Evolutionary conservation across 2,797 vertebrate genomes (phyloP).

Genomic region (Otus scops): DNA sequence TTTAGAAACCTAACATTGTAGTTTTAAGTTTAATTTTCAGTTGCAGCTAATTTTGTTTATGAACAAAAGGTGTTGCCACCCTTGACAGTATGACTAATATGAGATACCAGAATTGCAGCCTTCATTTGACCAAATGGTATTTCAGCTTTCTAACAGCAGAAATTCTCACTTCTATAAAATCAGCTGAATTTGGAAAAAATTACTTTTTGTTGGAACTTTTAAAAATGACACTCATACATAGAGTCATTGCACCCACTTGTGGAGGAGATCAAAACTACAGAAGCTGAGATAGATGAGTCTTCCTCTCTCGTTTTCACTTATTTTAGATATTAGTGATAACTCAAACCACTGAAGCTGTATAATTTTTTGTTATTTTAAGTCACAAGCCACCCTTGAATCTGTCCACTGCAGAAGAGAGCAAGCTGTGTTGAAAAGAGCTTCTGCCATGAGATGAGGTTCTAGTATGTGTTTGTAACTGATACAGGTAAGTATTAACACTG

Average conservation of each 20-base stretch:
- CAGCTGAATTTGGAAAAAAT: neutral
- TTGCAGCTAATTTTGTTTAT: neutral
- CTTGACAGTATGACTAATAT: neutral
- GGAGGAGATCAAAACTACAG: neutral
- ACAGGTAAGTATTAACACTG: neutral
- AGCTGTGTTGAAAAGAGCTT: neutral
- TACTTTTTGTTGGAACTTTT: neutral
- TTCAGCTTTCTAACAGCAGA: neutral
- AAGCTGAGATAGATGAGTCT: neutral
- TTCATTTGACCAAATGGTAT: neutral
- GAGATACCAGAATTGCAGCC: neutral
- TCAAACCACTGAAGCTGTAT: neutral
- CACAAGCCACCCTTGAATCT: neutral
- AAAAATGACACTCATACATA: fast-evolving
- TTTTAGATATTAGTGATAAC: neutral
- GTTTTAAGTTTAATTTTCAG: neutral
- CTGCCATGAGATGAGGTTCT: neutral
- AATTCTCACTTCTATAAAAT: neutral
- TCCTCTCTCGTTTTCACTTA: neutral
- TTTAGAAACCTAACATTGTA: neutral
- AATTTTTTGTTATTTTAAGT: neutral
- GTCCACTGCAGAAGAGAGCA: neutral
- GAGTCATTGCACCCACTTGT: slow-evolving; percentile 50
- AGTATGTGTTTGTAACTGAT: neutral
- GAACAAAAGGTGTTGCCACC: neutral